Evolutionary conservation across 2,797 vertebrate genomes (phyloP).

Genomic region (Chelmon rostratus): DNA sequence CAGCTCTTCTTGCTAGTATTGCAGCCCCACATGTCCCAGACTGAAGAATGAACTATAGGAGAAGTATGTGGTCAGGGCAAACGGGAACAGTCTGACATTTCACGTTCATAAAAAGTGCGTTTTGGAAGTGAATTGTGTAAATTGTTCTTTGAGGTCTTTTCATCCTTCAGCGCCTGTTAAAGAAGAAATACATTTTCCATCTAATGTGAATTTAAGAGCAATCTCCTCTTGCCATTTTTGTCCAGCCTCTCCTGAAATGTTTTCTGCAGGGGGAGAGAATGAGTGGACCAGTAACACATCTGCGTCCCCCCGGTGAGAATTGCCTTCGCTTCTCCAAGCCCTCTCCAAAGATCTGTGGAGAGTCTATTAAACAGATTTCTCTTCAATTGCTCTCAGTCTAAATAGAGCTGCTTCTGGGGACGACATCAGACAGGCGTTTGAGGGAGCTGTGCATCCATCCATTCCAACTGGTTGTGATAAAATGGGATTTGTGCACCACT

Average conservation of each 20-base stretch:
- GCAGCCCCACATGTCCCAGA: background rate
- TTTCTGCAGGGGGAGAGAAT: background rate
- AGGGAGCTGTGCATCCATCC: constrained; percentile 4
- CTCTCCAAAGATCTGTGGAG: constrained; percentile 29
- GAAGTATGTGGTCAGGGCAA: background rate
- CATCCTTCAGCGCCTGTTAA: background rate
- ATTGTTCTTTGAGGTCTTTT: background rate
- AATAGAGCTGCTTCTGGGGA: constrained; percentile 19
- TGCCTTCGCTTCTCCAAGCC: constrained; percentile 35
- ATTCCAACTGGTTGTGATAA: constrained; percentile 37
- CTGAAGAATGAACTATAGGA: background rate
- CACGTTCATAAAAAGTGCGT: background rate
- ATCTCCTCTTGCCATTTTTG: constrained; percentile 28
- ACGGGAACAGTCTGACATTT: background rate
- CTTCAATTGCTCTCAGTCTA: constrained; percentile 23
- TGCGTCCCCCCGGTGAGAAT: constrained; percentile 17
- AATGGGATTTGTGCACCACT: constrained; percentile 46
- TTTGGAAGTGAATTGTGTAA: background rate
- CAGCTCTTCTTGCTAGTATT: background rate
- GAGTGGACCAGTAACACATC: constrained; percentile 20
- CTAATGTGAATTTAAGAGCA: constrained; percentile 12
- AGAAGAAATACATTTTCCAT: constrained; percentile 13
- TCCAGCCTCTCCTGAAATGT: background rate
- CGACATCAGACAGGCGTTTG: constrained; percentile 24
- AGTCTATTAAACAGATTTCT: constrained; percentile 51